A percentile compares a stretch with the other conserved stretches of the same genome.
Evolutionary conservation across 2,888 invertebrate genomes (phyloP).

Genomic region (Apeira syringaria): DNA sequence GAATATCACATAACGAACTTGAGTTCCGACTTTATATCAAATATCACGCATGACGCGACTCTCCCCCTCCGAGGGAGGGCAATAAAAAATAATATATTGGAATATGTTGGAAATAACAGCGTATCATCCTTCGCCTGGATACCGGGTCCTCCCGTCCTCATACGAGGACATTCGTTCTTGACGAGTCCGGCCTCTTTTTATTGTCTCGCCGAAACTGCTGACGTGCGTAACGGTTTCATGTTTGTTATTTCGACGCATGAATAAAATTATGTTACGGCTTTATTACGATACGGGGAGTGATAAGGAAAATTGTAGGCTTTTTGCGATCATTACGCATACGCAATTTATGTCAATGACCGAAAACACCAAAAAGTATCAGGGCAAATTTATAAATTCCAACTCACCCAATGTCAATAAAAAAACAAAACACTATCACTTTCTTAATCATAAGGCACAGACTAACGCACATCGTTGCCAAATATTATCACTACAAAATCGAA

Average conservation of each 20-base stretch:
- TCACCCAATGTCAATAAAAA: constrained; percentile 1
- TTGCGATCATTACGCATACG: constrained; percentile 31
- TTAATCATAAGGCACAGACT: background rate
- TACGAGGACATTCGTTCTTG: constrained; percentile 69
- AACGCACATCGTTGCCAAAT: constrained; percentile 1
- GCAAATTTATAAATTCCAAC: background rate
- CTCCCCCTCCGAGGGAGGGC: constrained; percentile 65
- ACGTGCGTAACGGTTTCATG: constrained; percentile 60
- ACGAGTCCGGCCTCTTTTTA: constrained; percentile 77
- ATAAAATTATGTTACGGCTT: constrained; percentile 60
- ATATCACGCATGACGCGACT: constrained; percentile 81
- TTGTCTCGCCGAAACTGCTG: constrained; percentile 71
- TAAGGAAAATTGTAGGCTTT: constrained; percentile 48
- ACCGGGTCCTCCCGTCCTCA: constrained; percentile 45
- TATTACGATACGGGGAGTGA: constrained; percentile 51
- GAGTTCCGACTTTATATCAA: constrained; percentile 83
- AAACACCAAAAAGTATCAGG: constrained; percentile 2
- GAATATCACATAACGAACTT: constrained; percentile 83
- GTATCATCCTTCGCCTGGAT: constrained; percentile 79
- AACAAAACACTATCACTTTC: constrained; percentile 10
- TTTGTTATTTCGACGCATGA: constrained; percentile 65
- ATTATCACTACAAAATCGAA: no score
- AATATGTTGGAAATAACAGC: constrained; percentile 84
- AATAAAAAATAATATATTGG: constrained; percentile 85
- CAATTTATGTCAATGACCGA: constrained; percentile 22